Percentiles rank a stretch among this genome's conserved stretches.
Evolutionary conservation across 2,797 vertebrate species (phyloP).

Genomic region (Cossypha heuglini): DNA sequence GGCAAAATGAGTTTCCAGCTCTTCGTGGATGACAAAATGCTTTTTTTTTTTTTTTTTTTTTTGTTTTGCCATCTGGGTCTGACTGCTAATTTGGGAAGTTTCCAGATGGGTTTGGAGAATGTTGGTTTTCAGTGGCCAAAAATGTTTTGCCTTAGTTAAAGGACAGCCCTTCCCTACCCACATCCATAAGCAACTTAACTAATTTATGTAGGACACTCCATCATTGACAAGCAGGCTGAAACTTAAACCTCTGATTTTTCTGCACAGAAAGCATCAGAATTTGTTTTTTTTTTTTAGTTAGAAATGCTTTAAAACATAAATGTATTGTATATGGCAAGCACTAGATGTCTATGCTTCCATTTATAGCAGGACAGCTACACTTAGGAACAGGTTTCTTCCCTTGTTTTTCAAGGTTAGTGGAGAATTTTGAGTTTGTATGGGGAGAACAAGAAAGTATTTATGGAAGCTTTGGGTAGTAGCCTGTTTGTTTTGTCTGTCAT

Average conservation of each 20-base stretch:
- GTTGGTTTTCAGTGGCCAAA: neutral
- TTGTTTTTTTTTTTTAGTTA: neutral
- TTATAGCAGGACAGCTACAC: neutral
- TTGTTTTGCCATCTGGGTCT: neutral
- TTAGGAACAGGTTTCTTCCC: neutral
- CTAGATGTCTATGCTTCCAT: neutral
- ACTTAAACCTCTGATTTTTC: neutral
- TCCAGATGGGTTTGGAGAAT: neutral
- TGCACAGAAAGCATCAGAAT: neutral
- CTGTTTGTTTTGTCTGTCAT: neutral
- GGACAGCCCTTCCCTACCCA: neutral
- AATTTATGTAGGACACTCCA: neutral
- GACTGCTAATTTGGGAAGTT: neutral
- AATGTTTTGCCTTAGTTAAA: neutral
- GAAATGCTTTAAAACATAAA: neutral
- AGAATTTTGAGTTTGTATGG: neutral
- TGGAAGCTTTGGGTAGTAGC: neutral
- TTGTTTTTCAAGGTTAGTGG: neutral
- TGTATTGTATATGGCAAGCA: neutral
- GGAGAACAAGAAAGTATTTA: neutral
- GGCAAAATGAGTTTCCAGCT: neutral
- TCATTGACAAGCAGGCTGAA: accelerated
- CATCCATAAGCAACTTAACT: neutral
- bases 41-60: neutral
- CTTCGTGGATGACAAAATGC: neutral